A percentile compares a stretch with the other conserved stretches of the same genome.
Evolutionary conservation across 2,888 invertebrate species (phyloP).

Genomic region (Hyposoter didymator): DNA sequence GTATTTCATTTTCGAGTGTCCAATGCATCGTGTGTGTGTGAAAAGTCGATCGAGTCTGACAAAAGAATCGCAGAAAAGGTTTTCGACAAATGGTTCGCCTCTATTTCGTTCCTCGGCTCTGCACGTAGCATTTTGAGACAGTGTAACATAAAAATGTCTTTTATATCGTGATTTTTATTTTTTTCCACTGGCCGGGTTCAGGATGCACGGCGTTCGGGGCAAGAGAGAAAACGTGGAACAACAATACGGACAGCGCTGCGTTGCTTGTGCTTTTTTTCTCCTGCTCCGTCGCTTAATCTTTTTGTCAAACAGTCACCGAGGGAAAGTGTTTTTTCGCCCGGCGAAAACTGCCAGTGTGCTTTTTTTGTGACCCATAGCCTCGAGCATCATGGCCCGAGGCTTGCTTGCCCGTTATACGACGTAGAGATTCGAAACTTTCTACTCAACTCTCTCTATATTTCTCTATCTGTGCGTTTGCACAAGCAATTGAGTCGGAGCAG

Average conservation of each 20-base stretch:
- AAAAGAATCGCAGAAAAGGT: conserved; percentile 1
- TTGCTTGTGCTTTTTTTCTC: neutral
- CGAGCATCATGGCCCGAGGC: conserved; percentile 32
- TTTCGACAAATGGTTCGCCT: conserved; percentile 1
- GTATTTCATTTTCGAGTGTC: neutral
- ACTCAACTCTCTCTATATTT: neutral
- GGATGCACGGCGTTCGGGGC: conserved; percentile 12
- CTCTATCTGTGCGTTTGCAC: conserved; percentile 6
- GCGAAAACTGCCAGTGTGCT: conserved; percentile 16
- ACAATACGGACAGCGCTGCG: conserved; percentile 14
- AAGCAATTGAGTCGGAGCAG: neutral
- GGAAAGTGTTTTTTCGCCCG: conserved; percentile 45
- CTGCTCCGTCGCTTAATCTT: conserved; percentile 22
- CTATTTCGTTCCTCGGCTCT: conserved; percentile 14
- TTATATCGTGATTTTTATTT: conserved; percentile 16
- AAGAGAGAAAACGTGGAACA: conserved; percentile 20
- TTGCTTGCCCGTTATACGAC: conserved; percentile 16
- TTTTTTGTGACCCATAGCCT: conserved; percentile 61
- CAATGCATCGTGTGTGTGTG: neutral
- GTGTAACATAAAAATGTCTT: conserved; percentile 27
- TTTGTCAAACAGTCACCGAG: conserved; percentile 52
- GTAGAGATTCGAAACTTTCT: conserved; percentile 38
- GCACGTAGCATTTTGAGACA: conserved; percentile 14
- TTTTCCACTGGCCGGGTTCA: conserved; percentile 25
- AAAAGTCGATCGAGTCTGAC: neutral